These are phyloP conservation scores for Lucilia sericata DNA, from an alignment of 1,140 invertebrate genomes.

Conservation along the genomic window DNA sequence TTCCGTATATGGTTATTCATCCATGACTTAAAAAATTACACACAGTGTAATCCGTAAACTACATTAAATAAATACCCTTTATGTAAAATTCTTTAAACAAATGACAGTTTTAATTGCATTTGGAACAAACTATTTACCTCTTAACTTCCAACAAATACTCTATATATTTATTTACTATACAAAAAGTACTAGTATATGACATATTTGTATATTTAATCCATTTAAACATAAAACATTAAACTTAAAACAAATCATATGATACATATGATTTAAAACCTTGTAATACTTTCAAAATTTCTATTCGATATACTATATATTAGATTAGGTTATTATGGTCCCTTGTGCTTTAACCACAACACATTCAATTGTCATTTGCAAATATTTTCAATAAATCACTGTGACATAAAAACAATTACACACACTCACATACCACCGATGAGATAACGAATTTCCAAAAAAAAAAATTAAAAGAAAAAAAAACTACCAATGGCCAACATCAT, in stretches of 20 bases:
- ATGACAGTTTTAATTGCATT: too few relatives aligned
- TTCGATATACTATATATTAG: background rate
- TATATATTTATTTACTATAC: too few relatives aligned
- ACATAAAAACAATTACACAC: slow-evolving; percentile 22
- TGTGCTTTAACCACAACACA: slow-evolving; percentile 4
- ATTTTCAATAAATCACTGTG: slow-evolving; percentile 45
- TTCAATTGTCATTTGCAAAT: slow-evolving; percentile 45
- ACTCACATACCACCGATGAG: background rate
- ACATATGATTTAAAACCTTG: background rate
- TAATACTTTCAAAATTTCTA: background rate
- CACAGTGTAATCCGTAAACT: too few relatives aligned
- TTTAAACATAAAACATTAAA: slow-evolving; percentile 15
- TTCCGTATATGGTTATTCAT: too few relatives aligned
- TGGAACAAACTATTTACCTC: too few relatives aligned
- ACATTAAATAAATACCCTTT: too few relatives aligned
- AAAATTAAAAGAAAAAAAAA: background rate
- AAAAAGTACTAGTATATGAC: background rate
- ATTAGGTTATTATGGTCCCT: slow-evolving; percentile 30
- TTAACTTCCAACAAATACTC: too few relatives aligned
- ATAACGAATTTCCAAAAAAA: background rate
- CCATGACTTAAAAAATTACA: too few relatives aligned
- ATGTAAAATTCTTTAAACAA: too few relatives aligned
- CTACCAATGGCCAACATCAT: slow-evolving; percentile 16
- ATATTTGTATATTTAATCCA: background rate
- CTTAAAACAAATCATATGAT: background rate